These are phyloP conservation scores for Ephydatia muelleri DNA, from an alignment of 37 sponge, comb jelly and placozoan species.

Conservation along the genomic window DNA sequence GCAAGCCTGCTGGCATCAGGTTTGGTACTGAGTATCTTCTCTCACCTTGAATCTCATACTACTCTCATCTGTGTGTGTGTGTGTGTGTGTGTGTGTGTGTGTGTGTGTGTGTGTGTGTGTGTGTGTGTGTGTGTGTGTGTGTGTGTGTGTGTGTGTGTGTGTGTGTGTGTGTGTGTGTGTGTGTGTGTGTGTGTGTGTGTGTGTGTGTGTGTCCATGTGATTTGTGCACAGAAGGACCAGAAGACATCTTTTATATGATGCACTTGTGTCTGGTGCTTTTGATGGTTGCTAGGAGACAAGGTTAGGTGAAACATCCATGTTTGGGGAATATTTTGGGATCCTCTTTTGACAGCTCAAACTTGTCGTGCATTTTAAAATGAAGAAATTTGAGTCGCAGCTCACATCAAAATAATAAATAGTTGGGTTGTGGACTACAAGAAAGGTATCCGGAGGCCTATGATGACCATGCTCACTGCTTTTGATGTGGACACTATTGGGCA, in stretches of 20 bases:
- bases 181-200: slow-evolving; percentile 12
- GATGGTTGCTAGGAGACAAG: slow-evolving; percentile 35
- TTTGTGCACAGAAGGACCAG: slow-evolving; percentile 5
- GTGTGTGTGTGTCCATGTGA: slow-evolving; percentile 20
- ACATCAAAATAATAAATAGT: too few relatives aligned
- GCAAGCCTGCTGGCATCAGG: neutral
- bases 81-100: neutral
- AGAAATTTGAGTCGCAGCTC: too few relatives aligned
- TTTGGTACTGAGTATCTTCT: neutral
- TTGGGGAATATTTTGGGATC: too few relatives aligned
- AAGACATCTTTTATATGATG: neutral
- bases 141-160: slow-evolving; percentile 16
- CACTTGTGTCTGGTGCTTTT: slow-evolving; percentile 12
- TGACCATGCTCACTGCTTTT: too few relatives aligned
- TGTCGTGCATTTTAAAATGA: too few relatives aligned
- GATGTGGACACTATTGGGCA: too few relatives aligned
- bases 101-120: slow-evolving; percentile 14
- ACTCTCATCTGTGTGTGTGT: neutral
- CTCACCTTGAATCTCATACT: neutral
- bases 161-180: neutral
- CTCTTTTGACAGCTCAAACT: too few relatives aligned
- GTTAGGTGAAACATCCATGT: slow-evolving; percentile 2
- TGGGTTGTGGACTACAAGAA: too few relatives aligned
- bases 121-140: slow-evolving; percentile 24
- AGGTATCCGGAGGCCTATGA: too few relatives aligned